Base-by-base conservation (phyloP, 1,140 invertebrate species). In the Liolophura sinensis region DNA sequence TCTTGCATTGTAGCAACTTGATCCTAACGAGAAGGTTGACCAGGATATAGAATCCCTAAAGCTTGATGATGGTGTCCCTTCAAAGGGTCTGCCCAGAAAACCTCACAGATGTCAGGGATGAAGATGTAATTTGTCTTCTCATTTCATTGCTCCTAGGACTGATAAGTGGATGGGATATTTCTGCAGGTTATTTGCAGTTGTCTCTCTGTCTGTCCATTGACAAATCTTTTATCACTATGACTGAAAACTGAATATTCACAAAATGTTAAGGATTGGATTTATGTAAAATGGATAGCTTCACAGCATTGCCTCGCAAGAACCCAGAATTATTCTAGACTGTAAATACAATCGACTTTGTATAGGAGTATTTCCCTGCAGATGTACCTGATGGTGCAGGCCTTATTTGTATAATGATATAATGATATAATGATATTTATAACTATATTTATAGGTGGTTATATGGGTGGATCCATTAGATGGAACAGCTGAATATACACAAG, bases 401-500 rank as follows among this genome's bases (percentile, higher is more conserved):
- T 3, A 5, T 5, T 5, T 40, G 31, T 40, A 9, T 54, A 54
- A 54, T 54, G 24, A 24, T 24, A 12, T n/a, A n/a, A 1, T 54
- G n/a, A 54, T n/a, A 5, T 54, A 12, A 47, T 47, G 9, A 15
- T 24, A 52, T 46, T 48, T 56, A 15, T 16, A 52, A 48, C 25
- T 56, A 58, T 65, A 70, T 65, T 80, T 86, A 22, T 68, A 89
- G 88, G 74, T 90, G 72, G 94, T 96, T 31, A 89, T 99, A 56
- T 99, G 97, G 97, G 95, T 99, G 9, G 98, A 99, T 88, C 98
- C 97, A 11, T 85, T 99, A 3, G 98, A 99, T 90, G 98, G 97
- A 69, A 98, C 95, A 52, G 89, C 91, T 40, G 95, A 97, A 85
- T 97, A 93, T 79, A 94, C 94, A 62, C 90, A 94, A 89, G 94